A percentile compares a stretch with the other conserved stretches of the same genome.
Conservation (phyloP, 2,113 vertebrate species). For the Zosterops pallidus region DNA sequence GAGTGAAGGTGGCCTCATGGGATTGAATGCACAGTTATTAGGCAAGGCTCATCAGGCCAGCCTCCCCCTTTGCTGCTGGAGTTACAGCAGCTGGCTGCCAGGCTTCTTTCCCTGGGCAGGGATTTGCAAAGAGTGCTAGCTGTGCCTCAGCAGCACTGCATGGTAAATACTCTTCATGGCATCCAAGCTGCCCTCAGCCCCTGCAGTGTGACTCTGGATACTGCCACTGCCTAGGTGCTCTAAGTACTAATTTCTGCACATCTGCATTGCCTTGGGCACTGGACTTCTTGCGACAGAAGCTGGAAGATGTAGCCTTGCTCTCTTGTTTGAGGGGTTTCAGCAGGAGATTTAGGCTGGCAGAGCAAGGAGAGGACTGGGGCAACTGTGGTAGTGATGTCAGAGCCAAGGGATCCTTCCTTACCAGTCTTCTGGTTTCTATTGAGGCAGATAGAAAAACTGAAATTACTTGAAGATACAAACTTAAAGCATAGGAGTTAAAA, state of each 20-base stretch:
- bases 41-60: background rate
- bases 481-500: background rate
- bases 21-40: background rate
- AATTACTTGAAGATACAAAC: background rate
- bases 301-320: background rate
- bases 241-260: background rate
- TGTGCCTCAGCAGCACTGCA: accelerated
- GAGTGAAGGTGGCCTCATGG: background rate
- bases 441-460: background rate
- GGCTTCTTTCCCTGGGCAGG: background rate
- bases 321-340: background rate
- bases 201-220: background rate
- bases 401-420: background rate
- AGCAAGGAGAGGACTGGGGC: background rate
- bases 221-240: background rate
- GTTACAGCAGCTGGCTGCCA: background rate
- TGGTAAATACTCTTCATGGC: background rate
- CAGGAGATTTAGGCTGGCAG: background rate
- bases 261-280: background rate
- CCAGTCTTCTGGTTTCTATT: background rate
- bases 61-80: background rate
- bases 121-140: background rate
- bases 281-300: background rate
- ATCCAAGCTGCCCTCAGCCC: background rate
- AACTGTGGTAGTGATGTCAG: background rate